Percentiles rank a stretch among this genome's conserved stretches.
Evolutionary conservation across 2,113 vertebrate species (phyloP).

Genomic region (Nestor notabilis): DNA sequence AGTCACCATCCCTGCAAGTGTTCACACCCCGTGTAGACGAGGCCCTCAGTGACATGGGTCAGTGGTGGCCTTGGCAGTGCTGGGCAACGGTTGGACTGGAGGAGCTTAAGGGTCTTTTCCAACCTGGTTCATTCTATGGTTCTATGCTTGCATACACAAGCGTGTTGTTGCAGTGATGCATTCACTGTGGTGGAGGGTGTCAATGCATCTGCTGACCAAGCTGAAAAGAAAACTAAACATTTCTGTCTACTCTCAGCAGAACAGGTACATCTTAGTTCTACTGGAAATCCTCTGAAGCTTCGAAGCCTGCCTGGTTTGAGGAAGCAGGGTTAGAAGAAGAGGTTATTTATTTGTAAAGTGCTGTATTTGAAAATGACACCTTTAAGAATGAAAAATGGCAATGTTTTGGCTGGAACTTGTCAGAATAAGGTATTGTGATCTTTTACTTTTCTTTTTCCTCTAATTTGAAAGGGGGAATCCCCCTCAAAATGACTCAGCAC

Average conservation of each 20-base stretch:
- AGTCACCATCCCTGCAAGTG: too few species aligned
- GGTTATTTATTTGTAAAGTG: background rate
- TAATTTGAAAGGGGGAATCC: background rate
- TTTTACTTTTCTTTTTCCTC: background rate
- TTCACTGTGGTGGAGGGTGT: background rate
- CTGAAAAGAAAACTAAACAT: background rate
- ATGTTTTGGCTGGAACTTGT: background rate
- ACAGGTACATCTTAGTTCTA: background rate
- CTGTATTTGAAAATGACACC: background rate
- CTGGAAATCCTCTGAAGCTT: background rate
- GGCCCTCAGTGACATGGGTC: background rate
- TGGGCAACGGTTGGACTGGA: background rate
- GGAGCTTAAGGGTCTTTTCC: background rate
- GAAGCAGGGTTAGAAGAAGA: background rate
- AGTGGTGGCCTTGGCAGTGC: background rate
- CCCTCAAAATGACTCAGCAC: background rate
- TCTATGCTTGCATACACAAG: background rate
- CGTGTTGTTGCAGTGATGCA: background rate
- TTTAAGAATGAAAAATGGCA: background rate
- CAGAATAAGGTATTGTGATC: background rate
- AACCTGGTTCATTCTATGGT: background rate
- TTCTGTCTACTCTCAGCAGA: background rate
- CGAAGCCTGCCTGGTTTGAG: background rate
- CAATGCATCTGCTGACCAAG: background rate
- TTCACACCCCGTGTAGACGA: too few species aligned